Evolutionary conservation across 92 coral and sea anemone genomes (phyloP), one percentile per base, ranked within the genome.

Genomic region (Epizoanthus fatuus): DNA sequence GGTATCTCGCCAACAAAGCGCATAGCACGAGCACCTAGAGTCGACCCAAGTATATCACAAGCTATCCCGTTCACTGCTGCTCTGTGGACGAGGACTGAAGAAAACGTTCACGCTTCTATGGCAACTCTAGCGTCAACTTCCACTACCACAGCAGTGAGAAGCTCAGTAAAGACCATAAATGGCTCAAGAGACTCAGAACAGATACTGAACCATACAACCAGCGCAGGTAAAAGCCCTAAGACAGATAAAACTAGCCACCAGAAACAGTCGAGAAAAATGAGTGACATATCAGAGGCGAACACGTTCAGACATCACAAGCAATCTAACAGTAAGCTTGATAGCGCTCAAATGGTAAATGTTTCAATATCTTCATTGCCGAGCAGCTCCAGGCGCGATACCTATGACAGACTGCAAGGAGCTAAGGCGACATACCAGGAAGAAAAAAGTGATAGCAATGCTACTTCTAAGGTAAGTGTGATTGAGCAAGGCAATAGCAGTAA

Each of bases 1-100:
- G 82, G 70, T 60, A 56, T 56, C 54, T 49, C 12, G 53, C 53
- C 53, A 49, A 49, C 53, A 2, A 77, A 77, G 58, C 70, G 82
- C 62, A 77, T 77, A 44, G 58, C 39, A 53, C 82, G 82, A 60
- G 82, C 82, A 12, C 57, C 82, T 39, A 77, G 63, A 77, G 82
- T 40, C 32, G 82, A 77, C 16, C 69, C 70, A 20, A 77, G 82
- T 56, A 40, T 77, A 60, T 64, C 55, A 60, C 56, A 60, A 54
- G 62, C 63, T 77, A 55, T 40, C 10, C 69, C 39, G 25, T 77
- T 42, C 58, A 77, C 82, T 39, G 82, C 56, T 77, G 52, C 70
- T 42, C 16, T 68, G 5, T n/a, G 12, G 25, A 53, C 7, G 45
- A 4, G 67, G n/a, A 42, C 8, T 14, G 16, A 66, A 42, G 70